A percentile compares a stretch with the other conserved stretches of the same genome.
These are phyloP conservation scores for Hemithea aestivaria DNA, from an alignment of 2,888 invertebrate species.

Conservation along the genomic window DNA sequence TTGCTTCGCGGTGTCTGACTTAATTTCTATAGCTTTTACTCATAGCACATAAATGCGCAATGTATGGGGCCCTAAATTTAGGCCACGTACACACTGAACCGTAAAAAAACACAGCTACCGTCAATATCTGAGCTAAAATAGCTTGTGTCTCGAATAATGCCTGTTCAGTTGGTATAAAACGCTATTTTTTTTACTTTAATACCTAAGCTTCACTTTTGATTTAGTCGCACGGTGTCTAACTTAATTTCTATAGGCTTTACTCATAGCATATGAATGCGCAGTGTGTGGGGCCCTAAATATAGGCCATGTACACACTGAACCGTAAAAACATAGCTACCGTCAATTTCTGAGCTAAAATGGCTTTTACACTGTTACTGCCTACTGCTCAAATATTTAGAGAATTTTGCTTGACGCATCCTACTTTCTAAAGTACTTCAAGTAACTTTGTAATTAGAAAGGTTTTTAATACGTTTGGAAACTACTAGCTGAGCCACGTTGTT, in stretches of 20 bases:
- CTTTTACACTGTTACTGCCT: neutral
- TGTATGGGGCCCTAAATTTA: constrained; percentile 15
- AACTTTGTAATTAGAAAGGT: no score
- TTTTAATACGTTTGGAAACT: no score
- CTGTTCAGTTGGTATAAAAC: no score
- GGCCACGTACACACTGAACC: constrained; percentile 15
- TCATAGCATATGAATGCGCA: constrained; percentile 14
- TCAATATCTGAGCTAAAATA: constrained; percentile 10
- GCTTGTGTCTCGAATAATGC: no score
- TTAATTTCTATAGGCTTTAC: no score
- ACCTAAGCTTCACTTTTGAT: no score
- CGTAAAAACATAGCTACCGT: constrained; percentile 15
- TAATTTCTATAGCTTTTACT: no score
- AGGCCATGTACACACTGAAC: constrained; percentile 16
- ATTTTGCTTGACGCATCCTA: neutral
- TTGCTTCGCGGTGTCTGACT: no score
- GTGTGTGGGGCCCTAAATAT: constrained; percentile 14
- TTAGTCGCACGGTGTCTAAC: no score
- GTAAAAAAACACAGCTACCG: constrained; percentile 15
- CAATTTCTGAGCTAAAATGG: constrained; percentile 10
- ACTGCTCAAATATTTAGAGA: no score
- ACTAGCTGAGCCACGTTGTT: no score
- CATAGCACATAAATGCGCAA: constrained; percentile 14
- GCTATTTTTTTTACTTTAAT: no score
- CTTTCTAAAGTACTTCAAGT: constrained; percentile 6